Evolutionary conservation across 2,113 vertebrate species (phyloP).

Genomic region (Piaya cayana): DNA sequence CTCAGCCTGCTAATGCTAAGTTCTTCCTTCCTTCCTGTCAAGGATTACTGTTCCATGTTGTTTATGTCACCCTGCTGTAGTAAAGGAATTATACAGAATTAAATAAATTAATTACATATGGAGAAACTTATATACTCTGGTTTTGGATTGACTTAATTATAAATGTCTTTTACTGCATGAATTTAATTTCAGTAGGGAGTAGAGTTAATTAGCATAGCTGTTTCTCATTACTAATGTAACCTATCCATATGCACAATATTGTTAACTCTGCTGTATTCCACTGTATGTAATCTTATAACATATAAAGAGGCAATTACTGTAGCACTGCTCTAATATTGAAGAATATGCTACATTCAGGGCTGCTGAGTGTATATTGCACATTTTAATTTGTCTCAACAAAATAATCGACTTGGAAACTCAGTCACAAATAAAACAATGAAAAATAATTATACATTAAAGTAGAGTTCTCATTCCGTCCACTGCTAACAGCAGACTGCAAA

Average conservation of each 20-base stretch:
- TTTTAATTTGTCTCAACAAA: neutral
- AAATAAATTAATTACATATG: no score
- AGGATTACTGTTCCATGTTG: neutral
- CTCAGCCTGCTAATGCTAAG: neutral
- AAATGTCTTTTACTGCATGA: neutral
- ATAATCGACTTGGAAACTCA: neutral
- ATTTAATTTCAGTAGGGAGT: conserved; percentile 20
- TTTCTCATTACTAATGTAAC: neutral
- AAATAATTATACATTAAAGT: neutral
- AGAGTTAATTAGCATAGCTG: neutral
- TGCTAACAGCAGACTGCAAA: neutral
- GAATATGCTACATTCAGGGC: neutral
- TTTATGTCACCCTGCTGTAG: neutral
- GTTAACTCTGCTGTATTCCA: neutral
- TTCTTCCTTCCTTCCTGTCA: neutral
- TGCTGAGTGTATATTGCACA: neutral
- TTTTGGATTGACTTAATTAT: neutral
- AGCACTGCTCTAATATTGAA: neutral
- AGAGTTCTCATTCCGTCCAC: neutral
- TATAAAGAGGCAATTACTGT: conserved; percentile 21
- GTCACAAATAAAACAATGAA: neutral
- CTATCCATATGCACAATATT: neutral
- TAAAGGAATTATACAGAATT: neutral
- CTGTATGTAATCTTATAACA: neutral
- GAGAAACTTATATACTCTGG: neutral